Base-by-base conservation (phyloP, 2,113 vertebrate genomes). In the Prochilodus magdalenae region DNA sequence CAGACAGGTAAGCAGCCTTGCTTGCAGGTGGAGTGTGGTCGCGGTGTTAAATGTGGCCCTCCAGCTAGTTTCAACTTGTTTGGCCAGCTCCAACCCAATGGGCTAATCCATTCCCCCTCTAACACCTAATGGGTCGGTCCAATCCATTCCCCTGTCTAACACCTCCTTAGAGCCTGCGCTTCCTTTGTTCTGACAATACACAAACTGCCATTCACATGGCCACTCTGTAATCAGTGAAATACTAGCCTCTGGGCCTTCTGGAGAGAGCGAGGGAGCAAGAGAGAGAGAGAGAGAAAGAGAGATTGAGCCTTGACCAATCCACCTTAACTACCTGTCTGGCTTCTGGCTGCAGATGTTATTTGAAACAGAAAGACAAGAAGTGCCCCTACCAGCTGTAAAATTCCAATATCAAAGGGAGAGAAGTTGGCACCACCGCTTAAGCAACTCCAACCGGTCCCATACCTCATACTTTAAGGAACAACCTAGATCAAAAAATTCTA, bases 181-280 rank as follows among this genome's bases (percentile, higher is more conserved):
- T 90, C 90, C 93, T 95, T 95, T 95, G 94, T 95, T 94, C 94
- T 94, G 94, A 93, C 94, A 95, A 95, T 94, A 94, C 94, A 94
- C 94, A 95, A 94, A 92, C 92, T 90, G 90, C 92, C 93, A 94
- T 95, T 95, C 92, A 94, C 91, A 94, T 92, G 90, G 91, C 87
- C 86, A 92, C 93, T 94, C 93, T 95, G 93, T 95, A 94, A 95
- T 95, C 94, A 95, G 92, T 92, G 94, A 94, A 95, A 95, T 90
- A 95, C 94, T 93, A 94, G 93, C 94, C 94, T 86, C 88, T 89
- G 89, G 93, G 93, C 92, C 92, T 90, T 87, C 60, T 85, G 88
- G 87, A 86, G 73, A 65, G 57, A 24, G 53, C 57, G 53, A 82
- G 83, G 83, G 83, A 85, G 86, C 65, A 51, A 88, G 62, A 89